Conservation (phyloP, 2,113 vertebrate genomes). For the Meleagris gallopavo region DNA sequence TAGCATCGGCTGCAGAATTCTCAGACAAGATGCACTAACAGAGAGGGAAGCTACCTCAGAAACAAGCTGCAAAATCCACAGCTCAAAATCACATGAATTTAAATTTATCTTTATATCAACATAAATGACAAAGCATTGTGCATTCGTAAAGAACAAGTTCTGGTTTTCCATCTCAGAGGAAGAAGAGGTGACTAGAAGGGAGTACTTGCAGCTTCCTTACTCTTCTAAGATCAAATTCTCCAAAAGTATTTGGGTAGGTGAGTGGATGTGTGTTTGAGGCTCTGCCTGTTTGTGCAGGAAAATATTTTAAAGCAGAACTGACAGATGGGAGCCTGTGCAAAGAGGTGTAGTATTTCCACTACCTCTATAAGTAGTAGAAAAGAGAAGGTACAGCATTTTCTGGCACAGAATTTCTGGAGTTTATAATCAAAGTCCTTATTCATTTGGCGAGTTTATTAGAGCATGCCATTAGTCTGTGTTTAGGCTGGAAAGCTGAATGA, state of each 20-base stretch:
- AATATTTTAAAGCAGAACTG: background rate
- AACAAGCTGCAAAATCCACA: background rate
- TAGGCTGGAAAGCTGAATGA: background rate
- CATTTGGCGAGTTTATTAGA: background rate
- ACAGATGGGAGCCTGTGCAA: background rate
- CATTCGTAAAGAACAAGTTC: background rate
- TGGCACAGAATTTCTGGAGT: background rate
- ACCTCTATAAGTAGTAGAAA: background rate
- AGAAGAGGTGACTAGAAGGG: background rate
- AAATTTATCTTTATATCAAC: background rate
- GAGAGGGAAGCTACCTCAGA: background rate
- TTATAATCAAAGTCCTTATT: background rate
- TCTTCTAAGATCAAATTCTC: background rate
- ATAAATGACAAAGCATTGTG: background rate
- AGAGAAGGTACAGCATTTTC: background rate
- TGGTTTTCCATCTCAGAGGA: background rate
- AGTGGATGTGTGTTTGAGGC: fast-evolving
- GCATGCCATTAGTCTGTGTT: background rate
- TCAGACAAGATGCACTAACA: background rate
- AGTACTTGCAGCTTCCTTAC: background rate
- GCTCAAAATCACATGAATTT: fast-evolving
- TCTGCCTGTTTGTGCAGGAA: background rate
- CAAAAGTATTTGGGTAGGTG: background rate
- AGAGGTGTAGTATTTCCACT: background rate
- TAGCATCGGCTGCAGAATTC: background rate